phyloP scores from a whole-genome alignment of 2,888 invertebrate genomes.

The Stomorhina lunata region DNA sequence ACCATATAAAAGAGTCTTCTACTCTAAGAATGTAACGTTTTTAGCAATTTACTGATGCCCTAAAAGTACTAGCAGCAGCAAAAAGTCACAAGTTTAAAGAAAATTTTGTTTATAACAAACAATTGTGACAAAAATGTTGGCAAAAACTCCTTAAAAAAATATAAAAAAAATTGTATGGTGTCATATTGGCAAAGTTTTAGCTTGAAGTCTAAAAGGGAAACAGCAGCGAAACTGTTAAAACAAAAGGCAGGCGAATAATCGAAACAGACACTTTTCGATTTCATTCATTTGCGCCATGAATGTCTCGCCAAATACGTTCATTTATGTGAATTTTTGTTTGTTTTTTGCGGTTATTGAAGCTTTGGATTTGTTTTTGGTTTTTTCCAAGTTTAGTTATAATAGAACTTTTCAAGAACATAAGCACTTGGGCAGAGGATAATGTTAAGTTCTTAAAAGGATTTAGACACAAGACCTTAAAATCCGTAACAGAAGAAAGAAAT shows the following conservation, averaged over 20 bases:
- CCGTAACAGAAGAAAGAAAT: too few relatives aligned
- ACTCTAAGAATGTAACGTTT: conserved; percentile 5
- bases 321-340: too few relatives aligned
- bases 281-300: conserved; percentile 64
- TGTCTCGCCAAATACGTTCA: conserved; percentile 44
- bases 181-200: conserved; percentile 51
- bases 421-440: neutral
- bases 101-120: conserved; percentile 29
- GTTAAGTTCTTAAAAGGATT: neutral
- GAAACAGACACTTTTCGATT: conserved; percentile 58
- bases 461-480: too few relatives aligned
- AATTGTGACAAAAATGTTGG: conserved; percentile 45
- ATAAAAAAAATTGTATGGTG: conserved; percentile 44
- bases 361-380: conserved; percentile 11
- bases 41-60: conserved; percentile 43
- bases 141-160: conserved; percentile 9
- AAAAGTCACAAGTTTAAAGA: neutral
- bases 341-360: too few relatives aligned
- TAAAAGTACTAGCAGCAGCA: conserved; percentile 5
- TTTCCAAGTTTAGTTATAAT: neutral
- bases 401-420: neutral
- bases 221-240: conserved; percentile 23
- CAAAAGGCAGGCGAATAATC: conserved; percentile 35
- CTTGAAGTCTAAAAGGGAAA: conserved; percentile 31
- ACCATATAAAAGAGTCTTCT: conserved; percentile 38